A percentile compares a stretch with the other conserved stretches of the same genome.
These are phyloP conservation scores for Trogon surrucura DNA, from an alignment of 2,113 vertebrate genomes.

Conservation along the genomic window DNA sequence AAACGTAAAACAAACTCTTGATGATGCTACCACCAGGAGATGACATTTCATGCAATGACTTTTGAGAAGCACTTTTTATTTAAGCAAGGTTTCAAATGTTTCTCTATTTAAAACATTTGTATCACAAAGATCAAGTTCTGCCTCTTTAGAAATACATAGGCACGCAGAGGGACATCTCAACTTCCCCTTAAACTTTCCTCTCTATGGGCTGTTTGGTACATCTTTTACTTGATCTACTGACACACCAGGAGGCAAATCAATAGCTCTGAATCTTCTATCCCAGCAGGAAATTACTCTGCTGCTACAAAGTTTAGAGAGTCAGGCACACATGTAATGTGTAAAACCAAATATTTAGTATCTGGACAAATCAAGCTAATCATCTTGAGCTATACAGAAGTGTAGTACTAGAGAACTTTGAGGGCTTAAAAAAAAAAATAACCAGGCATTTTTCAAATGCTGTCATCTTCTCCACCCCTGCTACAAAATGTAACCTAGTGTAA, in stretches of 20 bases:
- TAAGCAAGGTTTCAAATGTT: neutral
- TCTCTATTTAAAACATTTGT: conserved; percentile 14
- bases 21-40: neutral
- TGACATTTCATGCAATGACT: neutral
- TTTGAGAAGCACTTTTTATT: neutral
- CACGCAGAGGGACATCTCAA: neutral
- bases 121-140: neutral
- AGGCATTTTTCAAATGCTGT: neutral
- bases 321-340: neutral
- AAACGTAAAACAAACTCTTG: neutral
- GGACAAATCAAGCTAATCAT: neutral
- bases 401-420: neutral
- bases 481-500: neutral
- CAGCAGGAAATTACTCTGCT: neutral
- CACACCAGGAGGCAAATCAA: neutral
- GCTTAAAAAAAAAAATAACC: neutral
- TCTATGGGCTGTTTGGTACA: neutral
- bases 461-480: neutral
- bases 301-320: neutral
- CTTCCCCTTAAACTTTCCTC: neutral
- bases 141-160: neutral
- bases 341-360: neutral
- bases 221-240: neutral
- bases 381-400: neutral
- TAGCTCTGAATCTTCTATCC: neutral